These are phyloP conservation scores for Pocillopora verrucosa DNA, from an alignment of 64 coral and sea anemone genomes.

Conservation along the genomic window DNA sequence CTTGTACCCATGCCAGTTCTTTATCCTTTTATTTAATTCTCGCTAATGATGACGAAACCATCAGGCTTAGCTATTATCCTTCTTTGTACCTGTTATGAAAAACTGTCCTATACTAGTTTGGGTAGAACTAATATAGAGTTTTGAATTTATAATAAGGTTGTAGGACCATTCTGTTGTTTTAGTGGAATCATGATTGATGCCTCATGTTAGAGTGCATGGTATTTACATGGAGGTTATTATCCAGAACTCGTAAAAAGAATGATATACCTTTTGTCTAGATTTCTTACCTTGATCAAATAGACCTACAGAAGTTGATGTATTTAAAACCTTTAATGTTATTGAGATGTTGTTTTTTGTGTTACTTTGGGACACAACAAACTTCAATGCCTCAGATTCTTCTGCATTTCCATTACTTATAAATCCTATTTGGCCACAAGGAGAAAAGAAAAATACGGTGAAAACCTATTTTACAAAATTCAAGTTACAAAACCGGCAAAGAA, in stretches of 20 bases:
- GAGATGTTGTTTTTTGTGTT: background rate
- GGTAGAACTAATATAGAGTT: no score
- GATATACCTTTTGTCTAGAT: background rate
- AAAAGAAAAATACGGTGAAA: no score
- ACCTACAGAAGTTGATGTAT: background rate
- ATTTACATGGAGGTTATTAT: background rate
- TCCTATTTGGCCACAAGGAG: background rate
- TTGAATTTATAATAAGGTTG: no score
- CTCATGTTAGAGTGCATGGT: background rate
- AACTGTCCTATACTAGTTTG: no score
- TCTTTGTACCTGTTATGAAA: no score
- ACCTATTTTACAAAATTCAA: no score
- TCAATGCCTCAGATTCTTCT: background rate
- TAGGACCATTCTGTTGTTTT: no score
- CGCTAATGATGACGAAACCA: no score
- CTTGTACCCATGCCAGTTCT: no score
- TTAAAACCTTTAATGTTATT: background rate
- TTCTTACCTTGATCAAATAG: constrained; percentile 5
- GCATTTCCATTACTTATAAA: background rate
- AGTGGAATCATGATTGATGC: background rate
- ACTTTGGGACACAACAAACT: background rate
- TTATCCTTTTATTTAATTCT: no score
- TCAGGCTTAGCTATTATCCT: no score
- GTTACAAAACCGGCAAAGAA: no score
- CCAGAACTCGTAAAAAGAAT: background rate